A percentile compares a stretch with the other conserved stretches of the same genome.
Evolutionary conservation across 2,797 vertebrate species (phyloP).

Genomic region (Rhabdomys pumilio): DNA sequence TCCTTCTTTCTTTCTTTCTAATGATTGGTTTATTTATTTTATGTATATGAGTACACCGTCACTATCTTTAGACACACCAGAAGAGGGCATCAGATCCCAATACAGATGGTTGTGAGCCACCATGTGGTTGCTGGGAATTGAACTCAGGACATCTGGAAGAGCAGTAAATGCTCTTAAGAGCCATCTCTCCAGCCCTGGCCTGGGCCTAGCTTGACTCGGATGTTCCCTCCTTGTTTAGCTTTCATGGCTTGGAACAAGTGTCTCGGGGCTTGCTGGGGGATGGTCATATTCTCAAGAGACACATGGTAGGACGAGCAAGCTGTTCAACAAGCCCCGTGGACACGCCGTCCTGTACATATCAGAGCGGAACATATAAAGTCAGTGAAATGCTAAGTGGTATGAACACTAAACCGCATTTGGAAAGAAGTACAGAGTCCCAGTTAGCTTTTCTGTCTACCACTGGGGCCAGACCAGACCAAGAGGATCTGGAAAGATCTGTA

Average conservation of each 20-base stretch:
- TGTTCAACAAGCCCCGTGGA: not conserved
- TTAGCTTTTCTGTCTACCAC: not conserved
- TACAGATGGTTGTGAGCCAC: too few relatives aligned
- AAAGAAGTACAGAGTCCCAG: not conserved
- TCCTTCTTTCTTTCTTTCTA: too few relatives aligned
- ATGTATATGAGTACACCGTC: too few relatives aligned
- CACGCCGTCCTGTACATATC: not conserved
- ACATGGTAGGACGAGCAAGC: not conserved
- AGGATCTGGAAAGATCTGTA: not conserved
- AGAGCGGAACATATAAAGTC: not conserved
- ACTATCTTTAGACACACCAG: too few relatives aligned
- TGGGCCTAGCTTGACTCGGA: not conserved
- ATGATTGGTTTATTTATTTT: too few relatives aligned
- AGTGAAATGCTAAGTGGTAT: not conserved
- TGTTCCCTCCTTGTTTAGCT: not conserved
- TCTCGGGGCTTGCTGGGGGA: not conserved
- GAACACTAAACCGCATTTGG: not conserved
- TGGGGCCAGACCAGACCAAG: not conserved
- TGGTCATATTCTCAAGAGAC: not conserved
- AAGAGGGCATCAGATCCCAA: too few relatives aligned
- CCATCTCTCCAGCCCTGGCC: too few relatives aligned
- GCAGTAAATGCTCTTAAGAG: too few relatives aligned
- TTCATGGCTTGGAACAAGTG: not conserved
- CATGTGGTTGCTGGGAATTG: too few relatives aligned
- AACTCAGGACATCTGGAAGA: too few relatives aligned